phyloP scores from a whole-genome alignment of 2,888 invertebrate species.

The Lithophane socia region DNA sequence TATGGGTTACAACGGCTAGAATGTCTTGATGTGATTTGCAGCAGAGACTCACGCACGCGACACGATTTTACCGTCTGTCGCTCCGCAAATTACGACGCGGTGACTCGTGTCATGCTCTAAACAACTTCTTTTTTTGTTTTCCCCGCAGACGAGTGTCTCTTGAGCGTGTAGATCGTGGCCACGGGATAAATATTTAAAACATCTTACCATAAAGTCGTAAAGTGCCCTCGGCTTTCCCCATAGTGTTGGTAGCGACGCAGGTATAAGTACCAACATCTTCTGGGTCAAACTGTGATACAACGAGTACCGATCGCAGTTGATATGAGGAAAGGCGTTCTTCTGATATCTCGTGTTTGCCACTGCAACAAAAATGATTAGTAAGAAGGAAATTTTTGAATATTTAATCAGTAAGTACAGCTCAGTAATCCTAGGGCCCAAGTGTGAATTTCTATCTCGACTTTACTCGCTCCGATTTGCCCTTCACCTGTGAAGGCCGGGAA shows the following conservation, averaged over 20 bases:
- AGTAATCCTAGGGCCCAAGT: no score
- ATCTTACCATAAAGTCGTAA: constrained; percentile 92
- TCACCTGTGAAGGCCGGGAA: no score
- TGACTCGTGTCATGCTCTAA: background rate
- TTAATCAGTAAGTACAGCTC: no score
- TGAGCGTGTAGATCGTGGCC: background rate
- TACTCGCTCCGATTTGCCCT: no score
- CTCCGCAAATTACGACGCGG: no score
- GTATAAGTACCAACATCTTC: constrained; percentile 92
- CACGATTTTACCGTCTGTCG: no score
- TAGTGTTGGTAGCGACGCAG: constrained; percentile 93
- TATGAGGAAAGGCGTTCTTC: constrained; percentile 91
- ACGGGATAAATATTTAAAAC: background rate
- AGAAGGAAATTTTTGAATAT: background rate
- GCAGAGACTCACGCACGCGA: background rate
- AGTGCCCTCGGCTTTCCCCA: constrained; percentile 93
- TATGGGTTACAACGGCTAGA: no score
- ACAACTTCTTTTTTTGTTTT: background rate
- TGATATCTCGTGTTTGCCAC: constrained; percentile 92
- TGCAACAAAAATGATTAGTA: constrained; percentile 76
- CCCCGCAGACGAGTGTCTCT: background rate
- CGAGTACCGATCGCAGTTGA: constrained; percentile 91
- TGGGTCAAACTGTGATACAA: constrained; percentile 90
- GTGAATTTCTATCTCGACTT: no score
- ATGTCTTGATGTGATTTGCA: no score